Base-by-base conservation (phyloP, 1,140 invertebrate species). In the Drosophila rufa region DNA sequence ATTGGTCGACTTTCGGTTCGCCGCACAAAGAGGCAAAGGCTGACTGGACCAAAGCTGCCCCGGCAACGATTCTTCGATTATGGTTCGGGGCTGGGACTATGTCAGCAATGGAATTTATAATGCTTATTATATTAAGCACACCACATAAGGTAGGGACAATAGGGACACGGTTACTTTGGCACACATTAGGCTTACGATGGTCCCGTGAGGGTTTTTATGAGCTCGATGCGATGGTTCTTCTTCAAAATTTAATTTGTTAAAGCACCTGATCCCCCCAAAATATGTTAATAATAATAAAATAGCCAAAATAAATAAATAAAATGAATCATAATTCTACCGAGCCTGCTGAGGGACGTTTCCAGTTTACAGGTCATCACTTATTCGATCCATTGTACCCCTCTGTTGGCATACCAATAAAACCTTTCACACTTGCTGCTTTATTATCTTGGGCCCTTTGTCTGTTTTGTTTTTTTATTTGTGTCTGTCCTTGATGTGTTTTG, bases 81-180 rank as follows among this genome's bases (percentile, higher is more conserved):
- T 66, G 56, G 40, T 56, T 46, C 33, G 58, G 40, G 40, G 56
- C 53, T 42, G 66, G 51, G 62, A 86, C 74, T 82, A 80, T 82
- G 89, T 80, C 75, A 78, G 84, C 81, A 80, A 84, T 75, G 84
- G 81, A 91, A 91, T 89, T 91, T 91, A 89, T 91, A 89, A 89
- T 76, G 74, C 74, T 85, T 85, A 84, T 82, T 74, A 89, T 91
- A 91, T 75, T 82, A 68, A 50, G 60, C 43, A 78, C 47, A 56
- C 8, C 30, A 19, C 50, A 36, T 3, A 11, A 11, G 7, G 30
- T 8, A 62, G 17, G 25, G 59, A 33, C 64, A 62, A 17, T 55
- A 9, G 36, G 42, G 30, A 42, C 56, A 67, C 15, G 58, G 36
- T 30, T 71, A 30, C 51, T 57, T 58, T 58, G 47, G 12, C 40